Evolutionary conservation across 2,797 vertebrate species (phyloP).

Genomic region (Carapus acus): DNA sequence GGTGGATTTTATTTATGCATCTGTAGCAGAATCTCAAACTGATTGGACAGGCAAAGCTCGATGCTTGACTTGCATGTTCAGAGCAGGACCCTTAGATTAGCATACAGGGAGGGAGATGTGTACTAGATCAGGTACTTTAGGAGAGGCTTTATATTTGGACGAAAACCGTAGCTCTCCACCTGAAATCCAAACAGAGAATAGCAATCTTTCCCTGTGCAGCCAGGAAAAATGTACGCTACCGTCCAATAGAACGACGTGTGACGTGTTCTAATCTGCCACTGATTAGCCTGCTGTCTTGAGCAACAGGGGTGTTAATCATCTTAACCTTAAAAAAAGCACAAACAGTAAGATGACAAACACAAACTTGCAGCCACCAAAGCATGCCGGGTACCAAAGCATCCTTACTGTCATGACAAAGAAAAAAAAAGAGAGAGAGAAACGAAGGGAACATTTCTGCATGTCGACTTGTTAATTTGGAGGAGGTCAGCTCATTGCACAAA

Average conservation of each 20-base stretch:
- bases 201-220: conserved; percentile 18
- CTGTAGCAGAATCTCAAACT: conserved; percentile 98
- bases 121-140: conserved; percentile 21
- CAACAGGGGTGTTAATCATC: conserved; percentile 65
- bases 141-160: conserved; percentile 10
- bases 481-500: conserved; percentile 73
- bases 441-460: conserved; percentile 61
- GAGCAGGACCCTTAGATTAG: conserved; percentile 28
- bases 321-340: conserved; percentile 43
- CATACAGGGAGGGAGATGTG: conserved; percentile 25
- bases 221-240: conserved; percentile 35
- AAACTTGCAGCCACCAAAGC: conserved; percentile 60
- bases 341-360: conserved; percentile 42
- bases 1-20: conserved; percentile 51
- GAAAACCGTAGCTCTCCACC: conserved; percentile 25
- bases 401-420: conserved; percentile 41
- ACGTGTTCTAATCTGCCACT: conserved; percentile 32
- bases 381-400: conserved; percentile 66
- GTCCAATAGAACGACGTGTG: conserved; percentile 19
- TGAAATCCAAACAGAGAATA: conserved; percentile 28
- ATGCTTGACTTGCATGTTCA: conserved; percentile 91
- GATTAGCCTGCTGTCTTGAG: conserved; percentile 67
- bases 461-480: conserved; percentile 64
- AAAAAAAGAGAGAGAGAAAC: conserved; percentile 15
- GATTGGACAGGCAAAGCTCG: conserved; percentile 86